Base-by-base conservation (phyloP, 2,113 vertebrate genomes). In the Podarcis muralis region DNA sequence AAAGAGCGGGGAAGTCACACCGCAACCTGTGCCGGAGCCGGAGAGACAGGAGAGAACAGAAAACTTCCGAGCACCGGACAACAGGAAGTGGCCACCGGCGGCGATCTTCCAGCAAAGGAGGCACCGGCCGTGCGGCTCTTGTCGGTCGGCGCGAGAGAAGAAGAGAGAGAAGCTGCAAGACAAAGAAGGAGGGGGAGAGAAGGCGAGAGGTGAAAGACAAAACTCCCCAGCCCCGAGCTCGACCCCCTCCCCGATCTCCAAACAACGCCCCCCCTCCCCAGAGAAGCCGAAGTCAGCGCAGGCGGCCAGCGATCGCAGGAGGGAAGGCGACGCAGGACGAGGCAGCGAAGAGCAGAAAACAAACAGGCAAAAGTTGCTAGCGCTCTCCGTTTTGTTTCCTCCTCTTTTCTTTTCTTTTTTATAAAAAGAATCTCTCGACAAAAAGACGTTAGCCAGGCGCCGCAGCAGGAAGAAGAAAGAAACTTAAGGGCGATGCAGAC, bases 71-170 rank as follows among this genome's bases (percentile, higher is more conserved):
- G 91, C 92, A 82, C 92, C 89, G 92, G 95, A 94, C 94, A 92
- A 94, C 94, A 96, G 95, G 96, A 96, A 96, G 95, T 93, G 93
- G 93, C 93, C 93, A 91, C 91, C 92, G 88, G 85, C 92, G 90
- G 66, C 27, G 22, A 65, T 25, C 48, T 53, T 13, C 18, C 23
- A 6, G 32, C 68, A 15, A n/a, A 37, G 20, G 80, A 32, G 25
- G 78, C 93, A 90, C 62, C 76, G 9, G 81, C 93, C 86, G 93
- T 76, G 83, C 93, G 91, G 93, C 92, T 87, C 90, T 93, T 78
- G 91, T 86, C 65, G 93, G 92, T 57, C 2, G 35, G 72, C n/a
- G 5, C 2, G 72, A 16, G 15, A 37, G 68, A 71, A 4, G 6
- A 32, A 40, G 79, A 94, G 94, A 89, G 90, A 92, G 89, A 91